Base-by-base conservation (phyloP, 2,113 vertebrate species). In the Spilogale gracilis region DNA sequence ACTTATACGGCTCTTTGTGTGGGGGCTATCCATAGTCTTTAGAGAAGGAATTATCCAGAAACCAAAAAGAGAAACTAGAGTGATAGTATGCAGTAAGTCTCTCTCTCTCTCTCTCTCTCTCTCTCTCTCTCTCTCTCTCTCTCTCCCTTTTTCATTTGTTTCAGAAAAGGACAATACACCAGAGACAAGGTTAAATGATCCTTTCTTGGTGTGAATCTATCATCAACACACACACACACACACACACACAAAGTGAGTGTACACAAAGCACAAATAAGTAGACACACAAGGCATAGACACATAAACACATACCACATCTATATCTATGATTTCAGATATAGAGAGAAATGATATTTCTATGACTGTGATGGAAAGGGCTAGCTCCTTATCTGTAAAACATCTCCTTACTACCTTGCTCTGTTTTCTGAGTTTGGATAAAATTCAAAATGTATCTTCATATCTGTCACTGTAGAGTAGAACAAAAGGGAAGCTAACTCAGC, bases 351-450 rank as follows among this genome's bases (percentile, higher is more conserved):
- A 65, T 18, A 25, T 58, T 89, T 79, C n/a, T 79, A 17, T 6
- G 3, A 17, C 1, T 45, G 0, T 76, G 11, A 25, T 23, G 3
- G 2, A 93, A 88, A 95, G 0, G 0, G 3, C 13, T 61, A 1
- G 11, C 9, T 14, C 32, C 3, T 86, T 30, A 60, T n/a, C 32
- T 69, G 0, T 30, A 93, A 85, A 25, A 25, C 1, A 43, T 30
- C 8, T 60, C 83, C 20, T 52, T 61, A 17, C 0, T 18, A 13
- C 11, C 80, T 71, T n/a, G 17, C 5, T 93, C 95, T 92, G 48
- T 27, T 86, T 97, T 54, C 18, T 18, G 23, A 65, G 9, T 78
- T 10, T 23, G 18, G 9, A n/a, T 27, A 23, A 65, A 85, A 88
- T 71, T 71, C 2, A 30, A 81, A 89, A 21, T 76, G 4, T 63